Percentiles rank a stretch among this genome's conserved stretches.
These are phyloP conservation scores for Cantharis nigra DNA, from an alignment of 2,888 invertebrate species.

Conservation along the genomic window DNA sequence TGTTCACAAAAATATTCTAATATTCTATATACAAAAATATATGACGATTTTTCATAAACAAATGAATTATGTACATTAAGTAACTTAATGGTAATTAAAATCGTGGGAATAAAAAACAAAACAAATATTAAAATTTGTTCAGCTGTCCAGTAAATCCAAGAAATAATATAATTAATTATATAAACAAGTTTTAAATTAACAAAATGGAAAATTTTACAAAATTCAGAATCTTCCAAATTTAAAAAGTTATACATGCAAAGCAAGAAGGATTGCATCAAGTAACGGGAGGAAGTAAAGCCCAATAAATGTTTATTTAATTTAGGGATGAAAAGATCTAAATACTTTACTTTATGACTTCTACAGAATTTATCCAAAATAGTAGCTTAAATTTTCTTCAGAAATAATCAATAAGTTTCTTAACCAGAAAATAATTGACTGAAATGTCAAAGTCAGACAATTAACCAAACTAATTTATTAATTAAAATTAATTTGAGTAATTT, in stretches of 20 bases:
- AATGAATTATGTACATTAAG: neutral
- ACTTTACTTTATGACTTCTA: no score
- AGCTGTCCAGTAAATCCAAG: neutral
- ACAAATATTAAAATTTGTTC: neutral
- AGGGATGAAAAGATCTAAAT: no score
- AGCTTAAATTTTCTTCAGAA: neutral
- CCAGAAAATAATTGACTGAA: neutral
- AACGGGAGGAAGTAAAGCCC: no score
- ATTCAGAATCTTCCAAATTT: no score
- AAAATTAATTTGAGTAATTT: neutral
- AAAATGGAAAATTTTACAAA: no score
- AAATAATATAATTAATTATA: neutral
- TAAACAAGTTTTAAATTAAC: no score
- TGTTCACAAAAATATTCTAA: neutral
- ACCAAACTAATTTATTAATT: neutral
- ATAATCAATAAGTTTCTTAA: neutral
- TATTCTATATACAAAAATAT: no score
- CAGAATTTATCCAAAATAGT: no score
- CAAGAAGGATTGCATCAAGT: no score
- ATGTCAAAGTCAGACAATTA: neutral
- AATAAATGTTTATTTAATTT: no score
- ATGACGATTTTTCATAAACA: neutral
- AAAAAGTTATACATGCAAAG: no score
- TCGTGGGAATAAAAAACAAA: neutral
- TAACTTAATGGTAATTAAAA: neutral